phyloP scores from a whole-genome alignment of 1,140 invertebrate genomes.

The Drosophila virilis region DNA sequence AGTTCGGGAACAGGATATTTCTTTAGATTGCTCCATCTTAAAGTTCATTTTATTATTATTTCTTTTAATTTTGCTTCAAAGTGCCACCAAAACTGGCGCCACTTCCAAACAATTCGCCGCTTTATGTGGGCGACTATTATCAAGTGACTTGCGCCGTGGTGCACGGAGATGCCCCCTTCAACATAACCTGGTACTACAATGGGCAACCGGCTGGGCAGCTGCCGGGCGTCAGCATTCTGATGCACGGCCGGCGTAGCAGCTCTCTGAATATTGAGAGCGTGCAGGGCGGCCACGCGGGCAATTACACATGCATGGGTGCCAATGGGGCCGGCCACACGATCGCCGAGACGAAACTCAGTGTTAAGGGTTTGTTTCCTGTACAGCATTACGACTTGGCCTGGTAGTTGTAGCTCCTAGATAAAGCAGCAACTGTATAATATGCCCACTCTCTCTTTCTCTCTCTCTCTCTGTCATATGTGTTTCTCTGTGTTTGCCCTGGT shows the following conservation, averaged over 20 bases:
- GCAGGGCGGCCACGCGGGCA: constrained; percentile 88
- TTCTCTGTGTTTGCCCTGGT: constrained; percentile 48
- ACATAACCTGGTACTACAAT: constrained; percentile 92
- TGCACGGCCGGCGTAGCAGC: constrained; percentile 86
- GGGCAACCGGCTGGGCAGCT: constrained; percentile 85
- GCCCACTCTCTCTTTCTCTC: constrained; percentile 36
- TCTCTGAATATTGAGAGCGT: constrained; percentile 91
- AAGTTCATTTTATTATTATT: constrained; percentile 3
- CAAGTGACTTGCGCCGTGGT: constrained; percentile 91
- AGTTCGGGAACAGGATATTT: no score
- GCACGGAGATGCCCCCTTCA: constrained; percentile 91
- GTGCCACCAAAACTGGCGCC: constrained; percentile 90
- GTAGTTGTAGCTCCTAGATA: constrained; percentile 36
- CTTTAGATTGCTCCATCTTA: not conserved
- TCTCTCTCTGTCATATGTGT: constrained; percentile 13
- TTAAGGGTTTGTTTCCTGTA: constrained; percentile 85
- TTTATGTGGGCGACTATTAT: constrained; percentile 91
- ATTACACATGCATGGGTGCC: constrained; percentile 89
- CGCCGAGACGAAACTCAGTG: constrained; percentile 85
- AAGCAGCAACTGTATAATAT: constrained; percentile 33
- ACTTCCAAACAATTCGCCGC: constrained; percentile 88
- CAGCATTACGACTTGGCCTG: constrained; percentile 9
- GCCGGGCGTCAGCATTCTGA: constrained; percentile 81
- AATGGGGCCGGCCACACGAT: constrained; percentile 90
- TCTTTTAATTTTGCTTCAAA: constrained; percentile 70